Evolutionary conservation across 1,140 invertebrate genomes (phyloP).

Genomic region (Ceratoteleas bidentatus): DNA sequence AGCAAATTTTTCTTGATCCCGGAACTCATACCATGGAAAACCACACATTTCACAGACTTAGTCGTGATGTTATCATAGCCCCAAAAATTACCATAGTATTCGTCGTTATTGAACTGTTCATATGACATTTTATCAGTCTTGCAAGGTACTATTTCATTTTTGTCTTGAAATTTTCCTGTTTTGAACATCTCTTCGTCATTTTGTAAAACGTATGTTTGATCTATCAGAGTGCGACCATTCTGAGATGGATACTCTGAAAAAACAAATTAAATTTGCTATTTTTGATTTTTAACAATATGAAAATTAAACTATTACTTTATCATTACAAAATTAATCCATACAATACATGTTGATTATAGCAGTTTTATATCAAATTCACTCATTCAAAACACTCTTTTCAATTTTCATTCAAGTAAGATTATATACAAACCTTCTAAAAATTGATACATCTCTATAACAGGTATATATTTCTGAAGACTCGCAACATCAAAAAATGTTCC

Average conservation of each 20-base stretch:
- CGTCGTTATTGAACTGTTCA: conserved; percentile 77
- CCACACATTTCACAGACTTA: conserved; percentile 87
- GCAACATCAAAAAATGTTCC: conserved; percentile 91
- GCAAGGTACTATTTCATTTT: conserved; percentile 86
- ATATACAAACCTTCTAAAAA: conserved; percentile 85
- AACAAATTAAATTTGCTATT: conserved; percentile 6
- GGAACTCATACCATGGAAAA: conserved; percentile 90
- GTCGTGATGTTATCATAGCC: conserved; percentile 83
- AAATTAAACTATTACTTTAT: background rate
- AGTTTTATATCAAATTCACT: too few relatives aligned
- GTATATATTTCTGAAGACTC: conserved; percentile 89
- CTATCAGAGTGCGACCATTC: conserved; percentile 82
- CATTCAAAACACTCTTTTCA: too few relatives aligned
- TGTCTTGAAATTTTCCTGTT: conserved; percentile 90
- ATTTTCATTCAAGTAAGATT: background rate
- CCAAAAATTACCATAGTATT: conserved; percentile 83
- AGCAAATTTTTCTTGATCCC: conserved; percentile 82
- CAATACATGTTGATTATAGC: background rate
- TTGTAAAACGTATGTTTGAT: conserved; percentile 91
- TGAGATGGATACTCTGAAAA: conserved; percentile 73
- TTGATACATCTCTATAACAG: conserved; percentile 94
- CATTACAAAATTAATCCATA: background rate
- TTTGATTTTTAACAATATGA: conserved; percentile 27
- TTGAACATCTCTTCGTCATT: conserved; percentile 93
- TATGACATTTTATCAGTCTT: conserved; percentile 76